These are phyloP conservation scores for Psettodes erumei DNA, from an alignment of 2,113 vertebrate species.

Conservation along the genomic window DNA sequence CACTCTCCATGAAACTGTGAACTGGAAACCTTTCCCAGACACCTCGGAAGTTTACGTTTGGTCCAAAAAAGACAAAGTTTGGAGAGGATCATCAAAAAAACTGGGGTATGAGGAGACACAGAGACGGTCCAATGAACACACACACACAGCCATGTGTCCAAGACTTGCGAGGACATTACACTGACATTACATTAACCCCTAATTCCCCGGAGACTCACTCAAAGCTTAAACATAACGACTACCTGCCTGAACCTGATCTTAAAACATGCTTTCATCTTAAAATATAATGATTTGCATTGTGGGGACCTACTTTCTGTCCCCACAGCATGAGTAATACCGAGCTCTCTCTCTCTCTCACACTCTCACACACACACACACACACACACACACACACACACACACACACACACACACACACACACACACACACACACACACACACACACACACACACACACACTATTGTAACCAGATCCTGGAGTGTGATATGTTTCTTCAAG, in stretches of 20 bases:
- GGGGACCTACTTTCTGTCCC: too few relatives aligned
- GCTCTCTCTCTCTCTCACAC: too few relatives aligned
- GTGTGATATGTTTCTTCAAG: conserved; percentile 55
- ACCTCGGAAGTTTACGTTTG: background rate
- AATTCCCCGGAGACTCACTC: too few relatives aligned
- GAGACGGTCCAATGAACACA: conserved; percentile 20
- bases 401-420: conserved; percentile 4
- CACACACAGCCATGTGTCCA: too few relatives aligned
- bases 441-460: conserved; percentile 11
- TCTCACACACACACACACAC: background rate
- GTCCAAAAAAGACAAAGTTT: background rate
- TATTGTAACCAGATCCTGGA: conserved; percentile 47
- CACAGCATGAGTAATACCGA: too few relatives aligned
- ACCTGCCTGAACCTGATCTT: too few relatives aligned
- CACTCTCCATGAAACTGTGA: background rate
- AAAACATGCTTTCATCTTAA: too few relatives aligned
- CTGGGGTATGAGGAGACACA: conserved; percentile 23
- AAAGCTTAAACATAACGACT: too few relatives aligned
- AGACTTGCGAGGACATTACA: too few relatives aligned
- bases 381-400: conserved; percentile 16
- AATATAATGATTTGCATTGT: too few relatives aligned
- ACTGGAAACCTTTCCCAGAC: background rate
- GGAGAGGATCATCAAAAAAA: conserved; percentile 6
- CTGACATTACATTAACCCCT: too few relatives aligned
- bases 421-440: conserved; percentile 13